Evolutionary conservation across 1,140 invertebrate species (phyloP).

Genomic region (Eulimnadia texana): DNA sequence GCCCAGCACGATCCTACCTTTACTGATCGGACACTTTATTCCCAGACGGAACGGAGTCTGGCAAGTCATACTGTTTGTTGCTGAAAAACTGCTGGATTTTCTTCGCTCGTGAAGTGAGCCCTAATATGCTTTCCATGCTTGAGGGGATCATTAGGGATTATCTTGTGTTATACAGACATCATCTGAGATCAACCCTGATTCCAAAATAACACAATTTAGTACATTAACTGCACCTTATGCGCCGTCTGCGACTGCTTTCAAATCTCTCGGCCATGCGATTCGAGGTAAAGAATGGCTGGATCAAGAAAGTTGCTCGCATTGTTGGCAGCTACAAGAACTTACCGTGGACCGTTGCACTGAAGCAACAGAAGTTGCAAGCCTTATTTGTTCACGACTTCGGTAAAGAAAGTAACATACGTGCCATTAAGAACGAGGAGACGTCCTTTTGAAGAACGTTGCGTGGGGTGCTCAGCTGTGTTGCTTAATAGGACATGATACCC

Average conservation of each 20-base stretch:
- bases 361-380: slow-evolving; percentile 8
- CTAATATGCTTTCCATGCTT: slow-evolving; percentile 1
- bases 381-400: neutral
- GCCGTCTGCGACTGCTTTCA: slow-evolving; percentile 9
- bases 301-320: slow-evolving; percentile 10
- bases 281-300: slow-evolving; percentile 11
- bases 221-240: slow-evolving; percentile 6
- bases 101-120: neutral
- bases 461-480: neutral
- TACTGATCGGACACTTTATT: slow-evolving; percentile 5
- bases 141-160: slow-evolving; percentile 14
- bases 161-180: neutral
- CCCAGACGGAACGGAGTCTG: neutral
- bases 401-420: neutral
- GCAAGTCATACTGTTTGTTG: neutral
- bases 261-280: slow-evolving; percentile 14
- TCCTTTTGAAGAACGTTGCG: neutral
- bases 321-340: slow-evolving; percentile 13
- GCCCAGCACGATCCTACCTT: slow-evolving; percentile 8
- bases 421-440: neutral
- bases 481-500: neutral
- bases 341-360: slow-evolving; percentile 5
- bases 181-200: neutral
- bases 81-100: slow-evolving; percentile 10
- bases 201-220: slow-evolving; percentile 12